Evolutionary conservation across 2,797 vertebrate species (phyloP).

Genomic region (Streptopelia turtur): DNA sequence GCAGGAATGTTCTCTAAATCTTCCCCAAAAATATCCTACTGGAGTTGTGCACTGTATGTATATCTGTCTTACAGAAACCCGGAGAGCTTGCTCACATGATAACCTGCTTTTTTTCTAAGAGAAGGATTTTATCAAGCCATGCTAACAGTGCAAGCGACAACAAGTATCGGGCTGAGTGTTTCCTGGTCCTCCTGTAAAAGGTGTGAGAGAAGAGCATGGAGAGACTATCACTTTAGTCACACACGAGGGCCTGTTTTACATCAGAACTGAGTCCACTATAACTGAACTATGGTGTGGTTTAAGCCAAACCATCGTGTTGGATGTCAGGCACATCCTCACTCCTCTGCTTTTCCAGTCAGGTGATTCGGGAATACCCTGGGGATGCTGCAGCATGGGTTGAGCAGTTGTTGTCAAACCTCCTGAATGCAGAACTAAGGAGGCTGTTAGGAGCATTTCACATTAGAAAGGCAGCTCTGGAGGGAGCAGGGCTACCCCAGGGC

Average conservation of each 20-base stretch:
- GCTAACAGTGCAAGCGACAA: neutral
- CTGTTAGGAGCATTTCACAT: neutral
- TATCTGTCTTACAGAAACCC: neutral
- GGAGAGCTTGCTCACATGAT: neutral
- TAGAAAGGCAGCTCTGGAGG: neutral
- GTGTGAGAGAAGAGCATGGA: neutral
- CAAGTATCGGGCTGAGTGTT: neutral
- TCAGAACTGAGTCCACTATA: neutral
- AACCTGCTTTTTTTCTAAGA: neutral
- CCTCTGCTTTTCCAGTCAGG: neutral
- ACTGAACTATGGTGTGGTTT: neutral
- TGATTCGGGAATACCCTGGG: neutral
- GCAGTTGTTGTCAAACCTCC: neutral
- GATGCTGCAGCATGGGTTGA: neutral
- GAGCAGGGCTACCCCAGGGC: neutral
- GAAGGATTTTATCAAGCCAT: neutral
- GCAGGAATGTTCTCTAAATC: neutral
- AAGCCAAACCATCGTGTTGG: neutral
- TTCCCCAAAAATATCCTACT: neutral
- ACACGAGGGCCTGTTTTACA: neutral
- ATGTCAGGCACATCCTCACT: neutral
- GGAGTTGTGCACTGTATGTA: neutral
- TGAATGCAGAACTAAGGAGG: neutral
- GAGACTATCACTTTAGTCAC: neutral
- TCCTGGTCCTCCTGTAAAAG: neutral